Percentiles rank a stretch among this genome's conserved stretches.
These are phyloP conservation scores for Ptilonorhynchus violaceus DNA, from an alignment of 2,113 vertebrate genomes.

Conservation along the genomic window DNA sequence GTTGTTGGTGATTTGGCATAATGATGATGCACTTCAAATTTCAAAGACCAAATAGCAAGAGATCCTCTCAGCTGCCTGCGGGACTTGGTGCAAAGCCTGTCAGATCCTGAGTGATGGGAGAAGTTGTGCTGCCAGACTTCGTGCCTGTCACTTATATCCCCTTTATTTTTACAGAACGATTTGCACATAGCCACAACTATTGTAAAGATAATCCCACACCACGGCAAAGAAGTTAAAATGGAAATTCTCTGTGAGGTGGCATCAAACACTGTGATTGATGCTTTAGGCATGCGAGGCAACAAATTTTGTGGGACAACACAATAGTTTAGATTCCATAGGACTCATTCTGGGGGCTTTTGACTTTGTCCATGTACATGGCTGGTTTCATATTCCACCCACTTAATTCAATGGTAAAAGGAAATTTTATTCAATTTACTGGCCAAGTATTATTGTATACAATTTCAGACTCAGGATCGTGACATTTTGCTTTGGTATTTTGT, in stretches of 20 bases:
- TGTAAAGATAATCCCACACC: background rate
- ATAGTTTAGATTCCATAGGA: background rate
- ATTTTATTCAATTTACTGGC: background rate
- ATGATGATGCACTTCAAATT: background rate
- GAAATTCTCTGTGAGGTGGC: background rate
- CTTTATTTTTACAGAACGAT: background rate
- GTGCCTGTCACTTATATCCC: background rate
- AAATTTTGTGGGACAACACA: background rate
- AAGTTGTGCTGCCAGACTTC: background rate
- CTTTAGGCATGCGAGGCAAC: background rate
- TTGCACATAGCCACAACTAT: background rate
- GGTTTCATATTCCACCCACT: background rate
- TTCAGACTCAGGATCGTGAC: background rate
- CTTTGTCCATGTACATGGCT: background rate
- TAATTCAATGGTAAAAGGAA: background rate
- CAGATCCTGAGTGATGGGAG: background rate
- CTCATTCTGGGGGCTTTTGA: background rate
- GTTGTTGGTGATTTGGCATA: background rate
- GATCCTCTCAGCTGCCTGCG: background rate
- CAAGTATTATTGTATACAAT: background rate
- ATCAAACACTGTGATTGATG: background rate
- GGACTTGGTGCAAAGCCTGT: background rate
- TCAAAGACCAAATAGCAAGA: background rate
- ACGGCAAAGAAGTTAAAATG: background rate
- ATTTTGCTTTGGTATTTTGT: background rate